phyloP scores from a whole-genome alignment of 2,888 invertebrate species.

The Tipula unca region DNA sequence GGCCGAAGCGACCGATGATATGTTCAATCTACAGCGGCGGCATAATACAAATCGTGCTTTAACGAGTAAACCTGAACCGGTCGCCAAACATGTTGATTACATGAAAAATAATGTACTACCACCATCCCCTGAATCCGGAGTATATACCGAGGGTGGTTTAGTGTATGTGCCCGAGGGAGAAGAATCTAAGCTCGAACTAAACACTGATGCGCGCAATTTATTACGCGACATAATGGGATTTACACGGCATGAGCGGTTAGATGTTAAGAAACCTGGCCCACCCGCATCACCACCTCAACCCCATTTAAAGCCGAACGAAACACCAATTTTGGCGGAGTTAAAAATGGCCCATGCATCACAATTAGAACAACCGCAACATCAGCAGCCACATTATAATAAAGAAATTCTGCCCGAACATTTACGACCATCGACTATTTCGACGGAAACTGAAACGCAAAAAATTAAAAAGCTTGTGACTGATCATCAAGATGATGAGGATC shows the following conservation, averaged over 20 bases:
- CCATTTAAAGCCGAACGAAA: constrained; percentile 27
- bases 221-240: constrained; percentile 65
- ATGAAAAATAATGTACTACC: neutral
- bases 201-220: constrained; percentile 44
- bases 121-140: constrained; percentile 33
- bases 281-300: constrained; percentile 44
- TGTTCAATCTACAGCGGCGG: neutral
- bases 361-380: constrained; percentile 23
- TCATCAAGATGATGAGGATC: constrained; percentile 43
- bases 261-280: constrained; percentile 93
- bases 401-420: constrained; percentile 38
- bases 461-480: constrained; percentile 39
- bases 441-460: constrained; percentile 29
- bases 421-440: constrained; percentile 23
- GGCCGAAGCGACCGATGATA: neutral
- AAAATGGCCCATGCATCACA: constrained; percentile 22
- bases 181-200: neutral
- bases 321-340: constrained; percentile 19
- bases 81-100: neutral
- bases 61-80: neutral
- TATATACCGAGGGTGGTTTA: constrained; percentile 56
- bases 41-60: neutral
- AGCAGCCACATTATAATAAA: constrained; percentile 30
- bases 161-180: constrained; percentile 43
- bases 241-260: constrained; percentile 78